phyloP scores from a whole-genome alignment of 2,888 invertebrate genomes.

The Aporophyla nigra region DNA sequence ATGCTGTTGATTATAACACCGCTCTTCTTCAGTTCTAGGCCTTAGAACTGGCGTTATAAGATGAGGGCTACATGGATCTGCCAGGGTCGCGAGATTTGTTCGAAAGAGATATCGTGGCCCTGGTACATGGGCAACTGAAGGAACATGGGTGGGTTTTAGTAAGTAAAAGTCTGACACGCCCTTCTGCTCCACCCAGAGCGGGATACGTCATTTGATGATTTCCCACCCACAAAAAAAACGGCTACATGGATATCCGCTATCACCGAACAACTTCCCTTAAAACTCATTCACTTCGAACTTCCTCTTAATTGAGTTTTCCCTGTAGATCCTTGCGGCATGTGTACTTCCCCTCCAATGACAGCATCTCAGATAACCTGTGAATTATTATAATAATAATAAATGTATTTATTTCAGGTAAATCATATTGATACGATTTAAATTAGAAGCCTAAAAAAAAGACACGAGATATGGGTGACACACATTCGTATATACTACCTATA shows the following conservation, averaged over 20 bases:
- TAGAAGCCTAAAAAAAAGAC: background rate
- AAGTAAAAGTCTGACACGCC: too few relatives aligned
- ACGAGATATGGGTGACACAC: background rate
- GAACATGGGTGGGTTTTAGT: too few relatives aligned
- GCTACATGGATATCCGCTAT: background rate
- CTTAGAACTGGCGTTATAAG: constrained; percentile 1
- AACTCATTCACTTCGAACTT: background rate
- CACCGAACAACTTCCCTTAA: background rate
- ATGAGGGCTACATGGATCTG: background rate
- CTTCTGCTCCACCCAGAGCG: too few relatives aligned
- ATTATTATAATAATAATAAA: background rate
- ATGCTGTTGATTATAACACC: background rate
- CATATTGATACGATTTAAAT: background rate
- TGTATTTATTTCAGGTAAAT: too few relatives aligned
- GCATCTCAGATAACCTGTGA: background rate
- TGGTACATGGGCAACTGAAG: too few relatives aligned
- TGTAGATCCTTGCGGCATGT: background rate
- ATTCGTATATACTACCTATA: background rate
- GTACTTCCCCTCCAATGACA: background rate
- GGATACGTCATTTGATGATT: too few relatives aligned
- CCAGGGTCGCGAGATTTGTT: too few relatives aligned
- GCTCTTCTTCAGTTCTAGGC: constrained; percentile 2
- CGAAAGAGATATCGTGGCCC: too few relatives aligned
- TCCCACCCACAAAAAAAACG: too few relatives aligned
- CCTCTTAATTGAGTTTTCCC: background rate